These are phyloP conservation scores for Leucoptera coffeella DNA, from an alignment of 2,888 invertebrate species.

Conservation along the genomic window DNA sequence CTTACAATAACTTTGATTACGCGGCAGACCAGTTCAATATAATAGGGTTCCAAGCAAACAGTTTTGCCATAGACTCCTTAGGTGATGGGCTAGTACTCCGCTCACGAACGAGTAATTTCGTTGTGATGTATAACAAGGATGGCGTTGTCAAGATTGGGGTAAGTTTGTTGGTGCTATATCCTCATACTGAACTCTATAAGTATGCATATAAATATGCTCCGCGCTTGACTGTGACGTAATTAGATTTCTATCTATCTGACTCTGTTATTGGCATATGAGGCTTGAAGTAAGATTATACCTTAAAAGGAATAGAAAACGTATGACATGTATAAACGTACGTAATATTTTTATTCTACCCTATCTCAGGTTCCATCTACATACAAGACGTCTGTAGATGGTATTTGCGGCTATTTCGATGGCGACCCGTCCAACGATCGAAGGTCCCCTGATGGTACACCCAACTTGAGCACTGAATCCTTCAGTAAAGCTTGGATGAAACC, in stretches of 20 bases:
- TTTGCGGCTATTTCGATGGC: constrained; percentile 75
- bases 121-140: constrained; percentile 63
- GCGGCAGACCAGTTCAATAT: constrained; percentile 53
- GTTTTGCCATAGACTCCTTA: constrained; percentile 61
- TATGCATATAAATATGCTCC: no score
- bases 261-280: no score
- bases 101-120: constrained; percentile 66
- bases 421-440: constrained; percentile 61
- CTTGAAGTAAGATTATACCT: no score
- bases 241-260: no score
- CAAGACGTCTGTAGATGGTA: constrained; percentile 62
- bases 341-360: no score
- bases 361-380: constrained; percentile 51
- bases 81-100: constrained; percentile 65
- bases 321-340: no score
- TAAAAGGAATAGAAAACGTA: no score
- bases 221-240: no score
- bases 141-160: constrained; percentile 69
- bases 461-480: constrained; percentile 62
- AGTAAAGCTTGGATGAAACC: constrained; percentile 70
- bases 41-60: constrained; percentile 54
- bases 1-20: constrained; percentile 62
- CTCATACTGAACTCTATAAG: no score
- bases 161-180: constrained; percentile 12
- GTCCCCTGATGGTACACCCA: constrained; percentile 59